Evolutionary conservation across 37 sponge, comb jelly and placozoan genomes (phyloP), one percentile per base, ranked within the genome.

Genomic region (Aplysina aerophoba): DNA sequence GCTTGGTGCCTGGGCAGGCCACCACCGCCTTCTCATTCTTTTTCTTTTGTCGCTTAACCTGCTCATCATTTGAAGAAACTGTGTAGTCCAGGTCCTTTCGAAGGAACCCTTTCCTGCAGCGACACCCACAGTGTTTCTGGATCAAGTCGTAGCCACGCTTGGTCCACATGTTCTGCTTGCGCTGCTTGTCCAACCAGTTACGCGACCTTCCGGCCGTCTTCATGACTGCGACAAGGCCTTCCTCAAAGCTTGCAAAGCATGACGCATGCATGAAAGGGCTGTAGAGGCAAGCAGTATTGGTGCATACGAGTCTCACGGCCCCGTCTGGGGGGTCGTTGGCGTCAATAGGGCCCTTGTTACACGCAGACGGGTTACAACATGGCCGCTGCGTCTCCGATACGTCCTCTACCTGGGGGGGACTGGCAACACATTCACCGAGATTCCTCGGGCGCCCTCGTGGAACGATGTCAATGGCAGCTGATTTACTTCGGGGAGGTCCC

Each of bases 131-230:
- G 19, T 88, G 55, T 83, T 94, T 97, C 74, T 80, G 86, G 4
- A 94, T 84, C 59, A 97, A 80, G 75, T 97, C 97, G 84, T 97
- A 97, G 58, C 97, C 97, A 77, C 90, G 89, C 86, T 97, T 97
- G 34, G 87, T 97, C 97, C 97, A 97, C 59, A 97, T 83, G 73
- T 94, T 94, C 62, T 97, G 97, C 36, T 81, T 83, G 8, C 97
- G 82, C 59, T 97, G 97, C 84, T 97, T 97, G 34, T 97, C 97
- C n/a, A 91, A 86, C 97, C 97, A 97, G 73, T 85, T 94, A 25
- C 90, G 79, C 15, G 95, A 93, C 31, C 97, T 87, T 31, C 95
- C 92, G 85, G 87, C 84, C 15, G 91, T 87, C 50, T 87, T 88
- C 39, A 97, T 84, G 57, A 68, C 90, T 69, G 86, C 90, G 58